A percentile compares a stretch with the other conserved stretches of the same genome.
Evolutionary conservation across 2,888 invertebrate genomes (phyloP).

Genomic region (Lysandra coridon): DNA sequence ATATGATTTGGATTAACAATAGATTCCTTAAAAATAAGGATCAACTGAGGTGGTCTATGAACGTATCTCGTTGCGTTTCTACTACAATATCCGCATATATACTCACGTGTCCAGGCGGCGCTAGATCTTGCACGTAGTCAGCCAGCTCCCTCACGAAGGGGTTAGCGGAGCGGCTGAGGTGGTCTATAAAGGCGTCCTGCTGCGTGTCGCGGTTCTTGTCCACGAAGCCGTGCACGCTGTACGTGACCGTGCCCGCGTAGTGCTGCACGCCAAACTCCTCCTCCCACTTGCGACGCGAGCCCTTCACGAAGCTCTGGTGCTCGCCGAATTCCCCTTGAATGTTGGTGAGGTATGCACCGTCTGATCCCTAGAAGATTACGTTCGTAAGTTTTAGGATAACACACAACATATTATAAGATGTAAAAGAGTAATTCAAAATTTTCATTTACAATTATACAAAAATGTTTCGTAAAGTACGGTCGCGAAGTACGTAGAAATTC

Average conservation of each 20-base stretch:
- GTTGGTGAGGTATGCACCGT: conserved; percentile 92
- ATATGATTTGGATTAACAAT: no score
- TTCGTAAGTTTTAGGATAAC: no score
- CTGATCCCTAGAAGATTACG: conserved; percentile 83
- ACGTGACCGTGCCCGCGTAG: conserved; percentile 94
- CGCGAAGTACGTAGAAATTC: no score
- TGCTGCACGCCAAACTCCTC: conserved; percentile 94
- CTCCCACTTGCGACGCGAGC: conserved; percentile 93
- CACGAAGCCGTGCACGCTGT: conserved; percentile 88
- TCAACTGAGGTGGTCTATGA: neutral
- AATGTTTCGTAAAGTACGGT: no score
- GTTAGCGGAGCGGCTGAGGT: conserved; percentile 90
- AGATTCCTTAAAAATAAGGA: neutral
- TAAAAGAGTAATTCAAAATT: no score
- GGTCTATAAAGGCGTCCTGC: conserved; percentile 95
- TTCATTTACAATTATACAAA: no score
- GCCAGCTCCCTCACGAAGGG: conserved; percentile 90
- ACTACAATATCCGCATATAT: neutral
- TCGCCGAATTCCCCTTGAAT: conserved; percentile 92
- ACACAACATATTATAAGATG: no score
- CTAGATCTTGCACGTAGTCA: conserved; percentile 73
- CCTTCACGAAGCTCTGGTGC: conserved; percentile 91
- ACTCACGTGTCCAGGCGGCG: conserved; percentile 84
- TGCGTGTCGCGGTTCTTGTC: conserved; percentile 96
- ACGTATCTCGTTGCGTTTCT: neutral